Evolutionary conservation across 2,797 vertebrate genomes (phyloP).

Genomic region (Coluber constrictor): DNA sequence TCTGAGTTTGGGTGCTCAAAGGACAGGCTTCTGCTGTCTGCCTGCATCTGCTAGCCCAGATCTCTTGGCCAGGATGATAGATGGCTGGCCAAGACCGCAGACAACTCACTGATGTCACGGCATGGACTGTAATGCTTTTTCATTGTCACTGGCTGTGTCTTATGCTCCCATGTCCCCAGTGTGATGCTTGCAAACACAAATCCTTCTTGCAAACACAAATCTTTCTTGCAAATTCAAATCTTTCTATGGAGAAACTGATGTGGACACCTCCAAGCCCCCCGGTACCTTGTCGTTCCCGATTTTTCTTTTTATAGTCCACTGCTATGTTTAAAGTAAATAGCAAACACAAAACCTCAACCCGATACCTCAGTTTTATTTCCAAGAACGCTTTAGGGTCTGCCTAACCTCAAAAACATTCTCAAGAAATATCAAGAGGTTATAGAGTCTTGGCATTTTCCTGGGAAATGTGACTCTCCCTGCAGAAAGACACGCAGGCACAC

Average conservation of each 20-base stretch:
- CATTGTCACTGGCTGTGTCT: not conserved
- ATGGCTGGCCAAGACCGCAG: not conserved
- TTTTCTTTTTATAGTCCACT: not conserved
- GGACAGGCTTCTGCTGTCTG: not conserved
- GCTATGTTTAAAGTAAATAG: not conserved
- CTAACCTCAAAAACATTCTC: not conserved
- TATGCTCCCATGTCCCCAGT: not conserved
- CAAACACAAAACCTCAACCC: not conserved
- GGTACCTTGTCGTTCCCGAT: not conserved
- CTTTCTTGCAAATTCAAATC: not conserved
- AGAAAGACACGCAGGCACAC: not conserved
- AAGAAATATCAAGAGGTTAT: not conserved
- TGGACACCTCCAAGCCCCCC: rapidly evolving
- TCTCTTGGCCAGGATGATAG: not conserved
- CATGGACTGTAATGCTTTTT: not conserved
- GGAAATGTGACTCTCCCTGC: not conserved
- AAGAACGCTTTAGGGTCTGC: not conserved
- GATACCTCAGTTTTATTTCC: not conserved
- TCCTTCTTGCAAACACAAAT: not conserved
- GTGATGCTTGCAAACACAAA: not conserved
- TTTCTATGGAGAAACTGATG: not conserved
- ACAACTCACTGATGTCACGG: not conserved
- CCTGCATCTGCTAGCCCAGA: not conserved
- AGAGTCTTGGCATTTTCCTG: not conserved
- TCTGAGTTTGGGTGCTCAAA: not conserved